phyloP scores from a whole-genome alignment of 2,888 invertebrate species.

The Calameuta filiformis region DNA sequence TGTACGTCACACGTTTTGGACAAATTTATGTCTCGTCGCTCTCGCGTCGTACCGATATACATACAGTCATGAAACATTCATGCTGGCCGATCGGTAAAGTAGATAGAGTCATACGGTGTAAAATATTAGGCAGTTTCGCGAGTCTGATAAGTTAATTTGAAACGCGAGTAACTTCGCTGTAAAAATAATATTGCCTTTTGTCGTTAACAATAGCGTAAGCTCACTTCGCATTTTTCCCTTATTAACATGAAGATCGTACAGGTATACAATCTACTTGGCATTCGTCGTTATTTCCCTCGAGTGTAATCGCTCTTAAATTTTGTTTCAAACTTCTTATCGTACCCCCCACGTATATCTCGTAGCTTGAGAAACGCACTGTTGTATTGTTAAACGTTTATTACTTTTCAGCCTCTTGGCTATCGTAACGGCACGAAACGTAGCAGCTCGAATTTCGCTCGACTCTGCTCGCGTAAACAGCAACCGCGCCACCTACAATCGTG shows the following conservation, averaged over 20 bases:
- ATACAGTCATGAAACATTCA: slow-evolving; percentile 31
- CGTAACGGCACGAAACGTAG: not conserved
- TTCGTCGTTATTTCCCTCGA: not conserved
- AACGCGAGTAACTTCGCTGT: not conserved
- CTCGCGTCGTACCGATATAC: not conserved
- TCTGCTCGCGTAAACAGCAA: not conserved
- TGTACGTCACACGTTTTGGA: not conserved
- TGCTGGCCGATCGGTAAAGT: slow-evolving; percentile 22
- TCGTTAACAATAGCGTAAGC: not conserved
- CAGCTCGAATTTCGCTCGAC: not conserved
- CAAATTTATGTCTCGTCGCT: not conserved
- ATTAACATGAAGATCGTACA: not conserved
- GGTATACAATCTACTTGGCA: not conserved
- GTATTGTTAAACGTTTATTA: not conserved
- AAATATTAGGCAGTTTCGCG: slow-evolving; percentile 21
- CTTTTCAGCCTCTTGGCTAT: not conserved
- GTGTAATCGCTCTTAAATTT: not conserved
- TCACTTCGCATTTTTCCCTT: not conserved
- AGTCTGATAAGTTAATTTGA: not conserved
- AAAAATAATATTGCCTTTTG: not conserved
- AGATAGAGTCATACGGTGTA: slow-evolving; percentile 25
- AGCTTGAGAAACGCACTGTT: not conserved
- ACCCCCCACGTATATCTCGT: not conserved
- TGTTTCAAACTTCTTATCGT: not conserved
- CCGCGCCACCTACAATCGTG: not conserved